Evolutionary conservation across 1,140 invertebrate genomes (phyloP), one percentile per base, ranked within the genome.

Genomic region (Rhysida immarginata): DNA sequence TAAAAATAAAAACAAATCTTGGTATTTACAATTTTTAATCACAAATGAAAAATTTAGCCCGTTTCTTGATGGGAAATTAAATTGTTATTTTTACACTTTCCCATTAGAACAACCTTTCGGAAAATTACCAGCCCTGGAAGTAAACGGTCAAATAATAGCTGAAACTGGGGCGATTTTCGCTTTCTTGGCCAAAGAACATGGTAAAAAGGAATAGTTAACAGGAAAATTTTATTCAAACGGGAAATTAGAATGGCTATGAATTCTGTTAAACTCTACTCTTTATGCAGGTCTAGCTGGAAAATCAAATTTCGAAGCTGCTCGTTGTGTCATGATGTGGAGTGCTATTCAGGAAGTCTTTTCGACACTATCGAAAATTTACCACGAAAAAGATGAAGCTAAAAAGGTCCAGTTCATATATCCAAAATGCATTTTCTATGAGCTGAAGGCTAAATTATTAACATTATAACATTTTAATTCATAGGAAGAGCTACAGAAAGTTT

Each of bases 131-230:
- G 18, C 20, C 24, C 21, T 53, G n/a, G 27, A 53, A 24, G 16
- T 53, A 3, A 27, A 53, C 20, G 65, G 62, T 0, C 49, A 59
- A 25, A 3, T 50, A 8, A 35, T 62, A 14, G 59, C 52, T 13
- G 63, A 69, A 59, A 65, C 61, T 46, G 16, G 62, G 14, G 59
- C 66, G 14, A 64, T 69, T 16, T 62, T 61, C 8, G 46, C 55
- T 21, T 68, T 60, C 54, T 45, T 68, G 0, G 67, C 67, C 0
- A 60, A 56, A 46, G 61, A 66, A 55, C 62, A 59, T 50, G 63
- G 66, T 53, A 53, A 11, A 11, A 11, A 20, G 11, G 11, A 46
- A 11, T 13, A 11, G n/a, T n/a, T 41, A 41, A 11, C 35, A n/a
- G 11, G n/a, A 13, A 41, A 13, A 41, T 41, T 41, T 13, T n/a